Percentiles rank a stretch among this genome's conserved stretches.
phyloP scores from a whole-genome alignment of 2,113 vertebrate genomes.

The Hystrix cristata region DNA sequence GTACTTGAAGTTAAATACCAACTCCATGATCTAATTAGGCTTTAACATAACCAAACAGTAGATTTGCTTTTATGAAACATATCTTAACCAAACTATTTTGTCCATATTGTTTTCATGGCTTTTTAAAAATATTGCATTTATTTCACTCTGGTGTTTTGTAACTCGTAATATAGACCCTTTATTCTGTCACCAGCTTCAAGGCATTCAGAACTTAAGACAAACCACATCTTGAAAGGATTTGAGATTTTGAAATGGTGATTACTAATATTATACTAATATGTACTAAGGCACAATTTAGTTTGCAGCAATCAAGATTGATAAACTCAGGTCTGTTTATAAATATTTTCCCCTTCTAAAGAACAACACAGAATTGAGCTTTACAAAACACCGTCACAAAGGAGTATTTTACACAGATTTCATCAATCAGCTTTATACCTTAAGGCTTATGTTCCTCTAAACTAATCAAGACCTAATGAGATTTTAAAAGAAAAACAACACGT shows the following conservation, averaged over 20 bases:
- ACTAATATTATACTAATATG: constrained; percentile 31
- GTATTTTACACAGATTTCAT: constrained; percentile 4
- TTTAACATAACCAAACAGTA: background rate
- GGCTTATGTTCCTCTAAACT: constrained; percentile 65
- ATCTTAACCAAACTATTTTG: background rate
- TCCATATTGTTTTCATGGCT: constrained; percentile 39
- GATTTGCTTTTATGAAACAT: constrained; percentile 9
- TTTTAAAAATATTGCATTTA: background rate
- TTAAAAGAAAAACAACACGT: constrained; percentile 49
- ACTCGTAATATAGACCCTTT: background rate
- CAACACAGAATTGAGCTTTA: constrained; percentile 7
- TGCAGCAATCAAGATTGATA: constrained; percentile 66
- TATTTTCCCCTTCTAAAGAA: constrained; percentile 46
- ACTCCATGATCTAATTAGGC: background rate
- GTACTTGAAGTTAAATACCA: constrained; percentile 61
- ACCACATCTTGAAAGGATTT: constrained; percentile 69
- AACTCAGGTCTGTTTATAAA: constrained; percentile 52
- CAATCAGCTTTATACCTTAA: constrained; percentile 35
- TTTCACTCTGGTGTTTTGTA: background rate
- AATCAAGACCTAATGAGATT: constrained; percentile 66
- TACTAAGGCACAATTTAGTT: constrained; percentile 20
- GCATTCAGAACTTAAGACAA: background rate
- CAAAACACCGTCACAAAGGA: background rate
- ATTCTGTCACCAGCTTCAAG: background rate
- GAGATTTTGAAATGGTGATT: constrained; percentile 45